phyloP scores from a whole-genome alignment of 2,888 invertebrate genomes.

The Rapana venosa region DNA sequence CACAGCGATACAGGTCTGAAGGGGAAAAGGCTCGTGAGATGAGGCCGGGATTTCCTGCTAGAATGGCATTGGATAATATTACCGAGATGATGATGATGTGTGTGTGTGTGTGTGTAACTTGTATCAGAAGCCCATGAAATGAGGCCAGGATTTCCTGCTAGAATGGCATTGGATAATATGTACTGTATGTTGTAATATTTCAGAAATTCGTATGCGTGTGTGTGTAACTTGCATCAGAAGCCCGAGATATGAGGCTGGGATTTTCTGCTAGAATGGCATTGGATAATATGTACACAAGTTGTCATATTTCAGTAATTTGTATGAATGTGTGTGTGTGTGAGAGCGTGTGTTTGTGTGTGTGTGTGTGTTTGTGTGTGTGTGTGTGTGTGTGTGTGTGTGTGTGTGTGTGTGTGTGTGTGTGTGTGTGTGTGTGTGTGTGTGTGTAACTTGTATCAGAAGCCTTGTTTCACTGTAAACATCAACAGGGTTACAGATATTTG shows the following conservation, averaged over 20 bases:
- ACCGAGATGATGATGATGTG: neutral
- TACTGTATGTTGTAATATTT: neutral
- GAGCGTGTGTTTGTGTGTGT: neutral
- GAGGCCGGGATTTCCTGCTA: neutral
- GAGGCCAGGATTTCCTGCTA: neutral
- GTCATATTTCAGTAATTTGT: neutral
- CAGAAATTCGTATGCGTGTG: neutral
- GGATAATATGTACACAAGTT: too few relatives aligned
- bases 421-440: slow-evolving; percentile 1
- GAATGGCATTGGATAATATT: neutral
- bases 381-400: neutral
- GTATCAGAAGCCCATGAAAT: neutral
- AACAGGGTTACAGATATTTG: too few relatives aligned
- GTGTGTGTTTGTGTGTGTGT: neutral
- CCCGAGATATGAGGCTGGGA: too few relatives aligned
- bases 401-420: slow-evolving; percentile 26
- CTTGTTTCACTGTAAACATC: neutral
- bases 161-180: neutral
- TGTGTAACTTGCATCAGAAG: too few relatives aligned
- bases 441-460: neutral
- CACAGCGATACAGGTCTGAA: neutral
- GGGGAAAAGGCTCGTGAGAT: neutral
- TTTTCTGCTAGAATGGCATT: too few relatives aligned
- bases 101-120: neutral
- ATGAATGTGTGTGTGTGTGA: neutral